Percentiles rank a stretch among this genome's conserved stretches.
Evolutionary conservation across 2,113 vertebrate genomes (phyloP).

Genomic region (Corvus moneduloides): DNA sequence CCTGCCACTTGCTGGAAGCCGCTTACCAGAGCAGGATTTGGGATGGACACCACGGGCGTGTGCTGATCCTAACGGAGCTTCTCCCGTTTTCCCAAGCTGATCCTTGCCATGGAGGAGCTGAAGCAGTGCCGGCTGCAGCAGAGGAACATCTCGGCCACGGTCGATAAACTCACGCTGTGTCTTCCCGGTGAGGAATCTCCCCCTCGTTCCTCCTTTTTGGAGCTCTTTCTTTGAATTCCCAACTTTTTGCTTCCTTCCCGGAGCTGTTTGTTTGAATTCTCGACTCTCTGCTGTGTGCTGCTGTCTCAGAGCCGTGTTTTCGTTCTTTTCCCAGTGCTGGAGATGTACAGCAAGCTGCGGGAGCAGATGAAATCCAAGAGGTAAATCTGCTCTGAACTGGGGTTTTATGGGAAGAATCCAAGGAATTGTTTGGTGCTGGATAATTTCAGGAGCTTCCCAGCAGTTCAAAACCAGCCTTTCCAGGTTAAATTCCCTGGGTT

Average conservation of each 20-base stretch:
- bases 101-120: conserved; percentile 89
- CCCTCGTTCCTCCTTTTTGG: not conserved
- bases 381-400: conserved; percentile 42
- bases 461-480: not conserved
- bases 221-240: not conserved
- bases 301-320: conserved; percentile 6
- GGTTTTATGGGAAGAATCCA: accelerated
- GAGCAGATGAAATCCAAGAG: conserved; percentile 96
- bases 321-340: conserved; percentile 82
- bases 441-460: not conserved
- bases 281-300: not conserved
- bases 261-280: not conserved
- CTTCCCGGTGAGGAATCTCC: conserved; percentile 83
- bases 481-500: accelerated
- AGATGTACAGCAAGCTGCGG: conserved; percentile 96
- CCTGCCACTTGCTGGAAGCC: accelerated
- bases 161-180: conserved; percentile 92
- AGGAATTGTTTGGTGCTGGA: accelerated
- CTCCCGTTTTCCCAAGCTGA: conserved; percentile 72
- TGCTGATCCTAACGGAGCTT: not conserved
- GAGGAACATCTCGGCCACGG: conserved; percentile 92
- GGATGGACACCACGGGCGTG: not conserved
- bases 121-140: conserved; percentile 91
- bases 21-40: not conserved
- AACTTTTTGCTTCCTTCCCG: not conserved